Percentiles rank a stretch among this genome's conserved stretches.
These are phyloP conservation scores for Pseudomyrmex concolor DNA, from an alignment of 1,140 invertebrate genomes.

Conservation along the genomic window DNA sequence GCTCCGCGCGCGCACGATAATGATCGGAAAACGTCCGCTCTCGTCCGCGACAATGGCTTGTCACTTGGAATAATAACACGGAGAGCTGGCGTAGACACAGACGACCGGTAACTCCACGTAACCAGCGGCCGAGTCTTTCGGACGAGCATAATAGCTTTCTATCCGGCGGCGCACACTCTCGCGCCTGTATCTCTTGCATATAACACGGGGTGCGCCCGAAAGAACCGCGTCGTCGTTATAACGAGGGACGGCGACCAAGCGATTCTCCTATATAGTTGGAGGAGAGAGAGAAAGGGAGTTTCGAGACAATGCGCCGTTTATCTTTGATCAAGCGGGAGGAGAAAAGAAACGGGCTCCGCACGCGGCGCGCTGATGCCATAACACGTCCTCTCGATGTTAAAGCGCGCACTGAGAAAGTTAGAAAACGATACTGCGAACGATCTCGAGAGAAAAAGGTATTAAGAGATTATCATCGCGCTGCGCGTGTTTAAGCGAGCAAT, in stretches of 20 bases:
- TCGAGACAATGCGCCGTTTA: conserved; percentile 73
- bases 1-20: conserved; percentile 64
- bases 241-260: conserved; percentile 46
- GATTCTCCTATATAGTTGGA: conserved; percentile 55
- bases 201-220: conserved; percentile 56
- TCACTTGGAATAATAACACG: conserved; percentile 68
- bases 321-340: conserved; percentile 68
- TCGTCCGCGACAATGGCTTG: conserved; percentile 68
- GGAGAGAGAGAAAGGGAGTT: background rate
- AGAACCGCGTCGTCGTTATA: conserved; percentile 66
- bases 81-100: conserved; percentile 56
- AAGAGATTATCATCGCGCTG: background rate
- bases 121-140: conserved; percentile 51
- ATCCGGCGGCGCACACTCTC: conserved; percentile 51
- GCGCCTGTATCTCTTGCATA: conserved; percentile 63
- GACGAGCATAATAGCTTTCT: conserved; percentile 68
- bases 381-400: conserved; percentile 57
- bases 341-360: conserved; percentile 46
- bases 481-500: no score
- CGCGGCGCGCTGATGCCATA: conserved; percentile 60
- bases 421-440: background rate
- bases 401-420: conserved; percentile 49
- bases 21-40: conserved; percentile 71
- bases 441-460: background rate
- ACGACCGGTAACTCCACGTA: conserved; percentile 3